These are phyloP conservation scores for Hydractinia symbiolongicarpus DNA, from an alignment of 30 jellyfish, hydroid and myxozoan genomes.

Conservation along the genomic window DNA sequence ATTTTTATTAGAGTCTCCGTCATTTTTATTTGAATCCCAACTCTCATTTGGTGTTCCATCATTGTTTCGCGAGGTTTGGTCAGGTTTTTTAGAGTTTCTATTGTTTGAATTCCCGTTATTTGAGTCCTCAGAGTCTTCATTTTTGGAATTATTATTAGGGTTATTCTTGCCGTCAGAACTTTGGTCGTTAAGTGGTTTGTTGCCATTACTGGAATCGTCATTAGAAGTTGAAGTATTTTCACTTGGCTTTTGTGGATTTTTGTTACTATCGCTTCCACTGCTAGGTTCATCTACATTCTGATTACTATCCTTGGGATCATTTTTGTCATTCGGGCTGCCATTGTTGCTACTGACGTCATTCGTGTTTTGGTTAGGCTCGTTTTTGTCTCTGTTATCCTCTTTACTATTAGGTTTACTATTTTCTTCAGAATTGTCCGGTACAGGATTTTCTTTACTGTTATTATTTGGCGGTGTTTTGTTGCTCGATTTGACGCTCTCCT, in stretches of 20 bases:
- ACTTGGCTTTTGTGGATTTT: constrained; percentile 3
- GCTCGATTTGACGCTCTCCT: neutral
- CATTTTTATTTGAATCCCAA: too few relatives aligned
- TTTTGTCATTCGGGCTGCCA: neutral
- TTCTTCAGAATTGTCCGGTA: neutral
- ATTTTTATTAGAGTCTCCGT: neutral
- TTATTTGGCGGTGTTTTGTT: neutral
- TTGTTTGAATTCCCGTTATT: neutral
- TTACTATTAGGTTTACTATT: neutral
- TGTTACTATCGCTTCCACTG: neutral
- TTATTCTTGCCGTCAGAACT: neutral
- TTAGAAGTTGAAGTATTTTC: neutral
- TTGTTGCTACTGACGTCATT: neutral
- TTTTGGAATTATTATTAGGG: neutral
- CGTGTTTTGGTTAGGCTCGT: too few relatives aligned
- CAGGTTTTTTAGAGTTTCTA: neutral
- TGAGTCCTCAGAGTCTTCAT: neutral
- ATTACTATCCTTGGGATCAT: neutral
- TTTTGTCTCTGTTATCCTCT: neutral
- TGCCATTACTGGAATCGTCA: constrained; percentile 1
- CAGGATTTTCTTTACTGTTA: neutral
- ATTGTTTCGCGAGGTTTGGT: neutral
- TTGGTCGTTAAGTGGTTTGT: constrained; percentile 1
- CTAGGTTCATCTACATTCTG: neutral
- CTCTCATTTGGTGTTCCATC: neutral